Base-by-base conservation (phyloP, 1,140 invertebrate genomes). In the Trinorchestia longiramus region DNA sequence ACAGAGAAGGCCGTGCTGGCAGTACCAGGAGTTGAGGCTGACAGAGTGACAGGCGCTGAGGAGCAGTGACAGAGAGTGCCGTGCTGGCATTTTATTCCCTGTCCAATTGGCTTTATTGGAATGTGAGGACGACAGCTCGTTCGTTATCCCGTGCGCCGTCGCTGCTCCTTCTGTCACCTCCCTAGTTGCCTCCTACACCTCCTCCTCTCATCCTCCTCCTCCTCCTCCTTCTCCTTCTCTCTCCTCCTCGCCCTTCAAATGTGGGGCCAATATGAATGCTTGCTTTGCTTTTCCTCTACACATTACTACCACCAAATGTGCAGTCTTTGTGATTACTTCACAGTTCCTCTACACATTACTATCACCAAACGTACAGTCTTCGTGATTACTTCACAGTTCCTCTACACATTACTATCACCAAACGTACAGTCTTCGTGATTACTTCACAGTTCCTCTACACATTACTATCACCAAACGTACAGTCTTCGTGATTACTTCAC, bases 81-180 rank as follows among this genome's bases (percentile, higher is more conserved):
- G 44, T 44, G 92, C 92, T 94, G 92, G 92, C 92, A 94, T 94
- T 94, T 94, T 94, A 94, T 94, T 45, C 92, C 40, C 92, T 94
- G 92, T 94, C 92, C 92, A 94, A 94, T 94, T 94, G 92, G 92
- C 92, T 94, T 94, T 94, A 94, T 94, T 94, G 92, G 92, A 94
- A 94, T 94, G 92, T 94, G 92, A 94, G 92, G 44, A 94, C 92
- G 92, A 94, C 92, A 94, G 92, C 92, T 94, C 92, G 92, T 94
- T 94, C 92, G 92, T 94, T 94, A 94, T 94, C 19, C 92, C 92
- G 92, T 40, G 43, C 44, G 36, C 40, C 92, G 43, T 43, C 92
- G 43, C 44, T 94, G 92, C 88, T 90, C 43, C 88, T 90, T 90
- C 36, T 17, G 4, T 41, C 36, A 0, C 41, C 88, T 1, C 41